Evolutionary conservation across 1,140 invertebrate genomes (phyloP), one percentile per base, ranked within the genome.

Genomic region (Araneus ventricosus): DNA sequence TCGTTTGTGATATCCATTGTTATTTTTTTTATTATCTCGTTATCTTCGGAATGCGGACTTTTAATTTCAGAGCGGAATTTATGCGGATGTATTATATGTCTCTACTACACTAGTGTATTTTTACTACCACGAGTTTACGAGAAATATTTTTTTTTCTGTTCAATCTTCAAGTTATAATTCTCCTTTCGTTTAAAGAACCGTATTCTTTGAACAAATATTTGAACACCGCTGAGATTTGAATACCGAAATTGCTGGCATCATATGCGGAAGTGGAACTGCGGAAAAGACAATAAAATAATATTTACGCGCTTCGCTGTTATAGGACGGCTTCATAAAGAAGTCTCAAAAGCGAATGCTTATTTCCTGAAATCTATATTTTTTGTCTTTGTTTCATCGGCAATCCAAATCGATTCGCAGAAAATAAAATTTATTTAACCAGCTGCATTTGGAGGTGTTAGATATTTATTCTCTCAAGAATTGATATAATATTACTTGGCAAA

Each of bases 51-150:
- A 86, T 86, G 57, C 30, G 30, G 30, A 86, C 84, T 7, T 86
- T 86, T 86, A 86, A 86, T 59, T 86, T 52, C 30, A 34, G 41
- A 86, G 61, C 30, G 84, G 57, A 86, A 86, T 86, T 86, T 86
- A 86, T 86, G 30, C 37, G 52, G 24, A 30, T 86, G 84, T 82
- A 41, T 82, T 82, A 75, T 75, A 17, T 75, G n/a, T 75, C 17
- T 75, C 2, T 37, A 75, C 34, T 75, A 37, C 30, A 37, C 27
- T 75, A 37, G 34, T 34, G 30, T 34, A 14, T 22, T 75, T 75
- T 75, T 75, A 75, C 70, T 75, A 27, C 70, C 30, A 37, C 20
- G 34, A 37, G 30, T 75, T 75, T 75, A 75, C 22, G 70, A 75
- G 70, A 67, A 67, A 67, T 17, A 20, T 34, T 75, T 37, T 75